Base-by-base conservation (phyloP, 2,888 invertebrate genomes). In the Dryocosmus kuriphilus region DNA sequence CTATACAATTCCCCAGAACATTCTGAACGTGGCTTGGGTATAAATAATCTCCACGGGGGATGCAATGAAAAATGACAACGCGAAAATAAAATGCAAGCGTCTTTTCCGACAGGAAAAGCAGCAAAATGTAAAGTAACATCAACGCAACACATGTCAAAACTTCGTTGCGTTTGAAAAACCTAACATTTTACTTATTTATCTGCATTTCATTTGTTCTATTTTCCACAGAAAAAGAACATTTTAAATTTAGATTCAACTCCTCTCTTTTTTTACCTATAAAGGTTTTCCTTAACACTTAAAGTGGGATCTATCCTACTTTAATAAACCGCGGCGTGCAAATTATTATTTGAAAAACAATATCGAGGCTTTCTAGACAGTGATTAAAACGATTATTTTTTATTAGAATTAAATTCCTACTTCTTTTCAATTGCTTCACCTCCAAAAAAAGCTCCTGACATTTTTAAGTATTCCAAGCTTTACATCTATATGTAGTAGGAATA, bases 1-100 rank as follows among this genome's bases (percentile, higher is more conserved):
- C 78, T 79, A 80, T 80, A 79, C 84, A 83, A 85, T 85, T 84
- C 84, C 82, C 83, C 67, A 81, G 82, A 83, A 83, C 83, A 84
- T 84, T 84, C 82, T 82, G 87, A 87, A 90, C 90, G 90, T 90
- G 90, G 87, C 83, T 86, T 84, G 90, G 86, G 87, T 90, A 88
- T 89, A 89, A 90, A 89, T 88, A 89, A 88, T 87, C 84, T 83
- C 85, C 78, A 81, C 82, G 85, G 82, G 82, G 80, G 82, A 82
- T 80, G 83, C 80, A 82, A 79, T 78, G 81, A 80, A 82, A 81
- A 81, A 82, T 80, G 82, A 82, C 81, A 80, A 79, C 78, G 76
- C 75, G 78, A 78, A 65, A 82, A 81, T 79, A 81, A 81, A 82
- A 82, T 81, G 79, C 80, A 80, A 80, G 76, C 80, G 79, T 79